Percentiles rank a stretch among this genome's conserved stretches.
These are phyloP conservation scores for Rhinoraja longicauda DNA, from an alignment of 2,797 vertebrate genomes.

Conservation along the genomic window DNA sequence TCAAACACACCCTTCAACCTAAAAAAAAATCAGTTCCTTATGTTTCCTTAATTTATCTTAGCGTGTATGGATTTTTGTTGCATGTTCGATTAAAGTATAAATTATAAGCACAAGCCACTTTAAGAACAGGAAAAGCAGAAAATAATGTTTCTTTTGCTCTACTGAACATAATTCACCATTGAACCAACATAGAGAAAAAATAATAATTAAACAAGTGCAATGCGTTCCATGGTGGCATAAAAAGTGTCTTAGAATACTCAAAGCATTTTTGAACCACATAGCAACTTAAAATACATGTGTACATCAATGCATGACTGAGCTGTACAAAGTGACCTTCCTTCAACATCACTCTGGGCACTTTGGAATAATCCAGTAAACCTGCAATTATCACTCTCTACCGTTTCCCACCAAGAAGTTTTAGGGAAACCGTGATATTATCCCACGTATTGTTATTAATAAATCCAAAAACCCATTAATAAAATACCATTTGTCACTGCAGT, in stretches of 20 bases:
- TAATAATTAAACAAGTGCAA: not conserved
- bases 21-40: not conserved
- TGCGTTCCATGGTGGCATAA: not conserved
- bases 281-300: not conserved
- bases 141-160: not conserved
- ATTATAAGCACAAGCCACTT: not conserved
- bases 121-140: not conserved
- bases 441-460: too few relatives aligned
- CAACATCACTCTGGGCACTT: not conserved
- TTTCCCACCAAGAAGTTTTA: not conserved
- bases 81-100: constrained; percentile 5
- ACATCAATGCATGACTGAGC: not conserved
- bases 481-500: not conserved
- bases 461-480: not conserved
- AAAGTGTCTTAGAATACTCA: not conserved
- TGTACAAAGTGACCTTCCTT: constrained; percentile 6
- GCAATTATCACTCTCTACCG: not conserved
- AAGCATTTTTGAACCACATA: not conserved
- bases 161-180: not conserved
- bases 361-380: constrained; percentile 25
- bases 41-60: not conserved
- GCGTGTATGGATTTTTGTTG: constrained; percentile 2
- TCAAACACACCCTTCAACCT: not conserved
- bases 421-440: not conserved
- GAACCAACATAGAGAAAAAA: not conserved